Evolutionary conservation across 2,888 invertebrate species (phyloP).

Genomic region (Tipula unca): DNA sequence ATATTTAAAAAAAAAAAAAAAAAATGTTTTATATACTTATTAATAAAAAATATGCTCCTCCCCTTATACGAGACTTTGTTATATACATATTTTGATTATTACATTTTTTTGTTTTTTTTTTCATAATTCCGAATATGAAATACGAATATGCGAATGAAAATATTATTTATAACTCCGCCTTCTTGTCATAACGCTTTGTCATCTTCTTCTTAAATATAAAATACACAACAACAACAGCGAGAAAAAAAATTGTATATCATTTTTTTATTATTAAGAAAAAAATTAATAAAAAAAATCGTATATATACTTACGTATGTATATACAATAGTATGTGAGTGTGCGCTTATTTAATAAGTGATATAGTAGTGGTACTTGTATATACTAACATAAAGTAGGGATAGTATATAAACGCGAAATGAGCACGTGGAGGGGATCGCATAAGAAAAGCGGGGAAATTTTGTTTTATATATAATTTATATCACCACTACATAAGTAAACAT

Average conservation of each 20-base stretch:
- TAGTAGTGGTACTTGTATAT: not conserved
- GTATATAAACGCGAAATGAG: not conserved
- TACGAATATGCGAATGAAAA: conserved; percentile 14
- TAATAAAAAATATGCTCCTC: conserved; percentile 9
- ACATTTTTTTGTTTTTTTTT: not conserved
- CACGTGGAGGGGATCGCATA: not conserved
- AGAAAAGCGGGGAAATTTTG: not conserved
- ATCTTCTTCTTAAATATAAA: not conserved
- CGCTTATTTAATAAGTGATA: not conserved
- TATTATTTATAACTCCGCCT: not conserved
- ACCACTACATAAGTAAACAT: not conserved
- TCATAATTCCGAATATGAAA: conserved; percentile 14
- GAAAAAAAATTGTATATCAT: not conserved
- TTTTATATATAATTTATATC: not conserved
- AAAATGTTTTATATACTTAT: not conserved
- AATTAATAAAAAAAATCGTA: not conserved
- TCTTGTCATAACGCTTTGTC: conserved; percentile 8
- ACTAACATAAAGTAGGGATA: not conserved
- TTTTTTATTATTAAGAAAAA: conserved; percentile 2
- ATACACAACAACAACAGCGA: not conserved
- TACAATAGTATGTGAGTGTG: not conserved
- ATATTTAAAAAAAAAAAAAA: not conserved
- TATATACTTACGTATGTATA: not conserved
- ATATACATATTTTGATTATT: not conserved
- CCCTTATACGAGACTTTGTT: not conserved